Base-by-base conservation (phyloP, 2,888 invertebrate species). In the Chymomyza procnemis region DNA sequence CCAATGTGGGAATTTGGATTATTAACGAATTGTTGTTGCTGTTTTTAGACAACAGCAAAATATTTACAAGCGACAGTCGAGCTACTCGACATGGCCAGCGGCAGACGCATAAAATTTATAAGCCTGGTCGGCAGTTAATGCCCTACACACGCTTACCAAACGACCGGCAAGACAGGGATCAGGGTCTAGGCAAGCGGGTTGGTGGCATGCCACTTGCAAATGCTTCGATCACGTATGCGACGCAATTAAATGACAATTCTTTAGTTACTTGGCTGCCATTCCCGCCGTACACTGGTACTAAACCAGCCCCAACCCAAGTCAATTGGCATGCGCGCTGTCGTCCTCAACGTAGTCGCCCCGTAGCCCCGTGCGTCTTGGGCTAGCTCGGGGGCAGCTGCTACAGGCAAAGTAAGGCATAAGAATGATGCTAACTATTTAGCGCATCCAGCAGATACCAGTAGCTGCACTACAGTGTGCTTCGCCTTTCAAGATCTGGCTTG, bases 231-330 rank as follows among this genome's bases (percentile, higher is more conserved):
- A 89, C 89, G 89, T 89, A 89, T 85, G 88, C 88, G 87, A 88
- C 88, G 89, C 89, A 89, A 89, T 89, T 89, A 89, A 89, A 88
- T 89, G 89, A 89, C 89, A 89, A 89, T 89, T 89, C 83, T 79
- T 84, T 83, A 80, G 82, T 78, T 80, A 78, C 85, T 68, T 75
- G 69, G 69, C 66, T 70, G 69, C 66, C 75, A 52, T 48, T 62
- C 22, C 50, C 30, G 21, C 54, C 26, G 26, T 26, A 26, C 26
- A 26, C 6, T 26, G 26, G 26, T 26, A 26, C 26, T 6, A 26
- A 26, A 26, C 26, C 26, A 26, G 16, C 48, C 14, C 19, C 19
- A 18, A 54, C 1, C 34, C 30, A 18, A 68, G 79, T 77, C 81
- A 81, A 81, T 81, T 81, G 81, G 81, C 81, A 81, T 81, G 84